Percentiles rank a stretch among this genome's conserved stretches.
Evolutionary conservation across 64 coral and sea anemone species (phyloP).

Genomic region (Montipora capricornis): DNA sequence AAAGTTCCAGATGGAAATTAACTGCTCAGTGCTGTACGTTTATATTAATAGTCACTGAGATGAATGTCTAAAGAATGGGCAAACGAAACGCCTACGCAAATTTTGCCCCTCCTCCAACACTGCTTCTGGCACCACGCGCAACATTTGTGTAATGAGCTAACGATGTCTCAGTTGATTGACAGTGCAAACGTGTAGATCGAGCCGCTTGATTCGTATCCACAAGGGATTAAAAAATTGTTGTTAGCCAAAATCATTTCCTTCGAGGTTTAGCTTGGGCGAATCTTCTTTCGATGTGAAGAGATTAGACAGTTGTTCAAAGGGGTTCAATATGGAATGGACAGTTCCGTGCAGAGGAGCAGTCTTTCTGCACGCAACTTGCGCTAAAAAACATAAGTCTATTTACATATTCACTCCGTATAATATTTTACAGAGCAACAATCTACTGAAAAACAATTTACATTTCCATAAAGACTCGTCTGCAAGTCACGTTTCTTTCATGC

Average conservation of each 20-base stretch:
- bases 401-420: background rate
- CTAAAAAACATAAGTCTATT: background rate
- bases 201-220: background rate
- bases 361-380: background rate
- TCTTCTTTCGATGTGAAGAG: background rate
- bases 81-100: background rate
- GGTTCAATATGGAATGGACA: background rate
- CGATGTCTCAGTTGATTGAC: background rate
- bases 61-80: background rate
- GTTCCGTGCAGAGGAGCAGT: background rate
- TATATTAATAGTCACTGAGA: too few relatives aligned
- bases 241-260: background rate
- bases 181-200: background rate
- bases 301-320: too few relatives aligned
- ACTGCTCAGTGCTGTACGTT: background rate
- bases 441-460: background rate
- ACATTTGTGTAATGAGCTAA: too few relatives aligned
- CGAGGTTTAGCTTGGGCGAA: background rate
- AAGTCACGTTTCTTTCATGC: too few relatives aligned
- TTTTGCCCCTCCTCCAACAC: background rate
- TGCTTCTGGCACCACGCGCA: background rate
- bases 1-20: too few relatives aligned
- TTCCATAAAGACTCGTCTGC: background rate
- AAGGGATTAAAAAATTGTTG: background rate
- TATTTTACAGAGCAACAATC: background rate